Evolutionary conservation across 2,113 vertebrate species (phyloP).

Genomic region (Istiophorus platypterus): DNA sequence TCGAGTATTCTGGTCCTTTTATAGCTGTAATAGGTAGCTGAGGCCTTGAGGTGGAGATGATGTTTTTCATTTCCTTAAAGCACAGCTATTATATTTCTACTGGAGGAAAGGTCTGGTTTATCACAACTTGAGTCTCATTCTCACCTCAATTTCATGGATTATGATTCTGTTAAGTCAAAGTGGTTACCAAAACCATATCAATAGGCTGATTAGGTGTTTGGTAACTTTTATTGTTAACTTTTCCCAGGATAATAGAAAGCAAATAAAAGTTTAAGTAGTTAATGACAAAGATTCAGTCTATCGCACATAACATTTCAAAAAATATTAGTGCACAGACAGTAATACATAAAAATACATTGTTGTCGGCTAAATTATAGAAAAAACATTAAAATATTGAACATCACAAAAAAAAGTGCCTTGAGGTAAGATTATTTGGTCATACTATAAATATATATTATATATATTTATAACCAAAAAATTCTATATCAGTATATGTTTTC

Average conservation of each 20-base stretch:
- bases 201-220: not conserved
- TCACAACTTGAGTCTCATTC: slow-evolving; percentile 4
- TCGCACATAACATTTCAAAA: not conserved
- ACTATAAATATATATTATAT: too few relatives aligned
- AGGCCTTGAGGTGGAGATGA: slow-evolving; percentile 20
- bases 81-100: not conserved
- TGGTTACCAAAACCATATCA: not conserved
- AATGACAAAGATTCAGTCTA: not conserved
- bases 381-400: not conserved
- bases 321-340: not conserved
- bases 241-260: too few relatives aligned
- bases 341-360: not conserved
- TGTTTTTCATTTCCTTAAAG: slow-evolving; percentile 18
- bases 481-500: too few relatives aligned
- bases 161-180: too few relatives aligned
- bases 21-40: slow-evolving; percentile 17
- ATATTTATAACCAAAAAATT: too few relatives aligned
- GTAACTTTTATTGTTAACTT: not conserved
- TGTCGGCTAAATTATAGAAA: too few relatives aligned
- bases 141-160: too few relatives aligned
- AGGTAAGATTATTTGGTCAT: not conserved
- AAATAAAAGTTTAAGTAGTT: not conserved
- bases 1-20: slow-evolving; percentile 19
- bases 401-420: not conserved
- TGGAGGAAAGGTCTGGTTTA: not conserved